Percentiles rank a stretch among this genome's conserved stretches.
phyloP scores from a whole-genome alignment of 2,113 vertebrate species.

The Crotalus helleri region DNA sequence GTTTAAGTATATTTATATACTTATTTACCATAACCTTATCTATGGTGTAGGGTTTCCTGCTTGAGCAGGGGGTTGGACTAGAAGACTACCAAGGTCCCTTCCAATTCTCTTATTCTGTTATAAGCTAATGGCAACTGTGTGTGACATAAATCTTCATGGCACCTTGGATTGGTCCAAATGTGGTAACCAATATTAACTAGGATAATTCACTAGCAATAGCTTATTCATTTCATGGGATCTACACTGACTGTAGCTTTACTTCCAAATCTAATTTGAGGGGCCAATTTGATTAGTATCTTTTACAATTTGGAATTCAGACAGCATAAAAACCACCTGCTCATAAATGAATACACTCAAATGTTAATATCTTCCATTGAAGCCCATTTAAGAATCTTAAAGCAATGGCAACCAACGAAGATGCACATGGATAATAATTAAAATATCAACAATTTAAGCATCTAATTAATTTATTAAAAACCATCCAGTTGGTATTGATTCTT shows the following conservation, averaged over 20 bases:
- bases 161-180: background rate
- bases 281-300: background rate
- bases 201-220: background rate
- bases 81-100: no score
- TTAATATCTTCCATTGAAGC: background rate
- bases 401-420: background rate
- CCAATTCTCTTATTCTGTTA: no score
- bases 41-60: no score
- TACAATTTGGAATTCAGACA: background rate
- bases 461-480: no score
- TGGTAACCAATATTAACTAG: background rate
- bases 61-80: no score
- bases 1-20: no score
- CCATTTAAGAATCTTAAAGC: background rate
- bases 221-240: background rate
- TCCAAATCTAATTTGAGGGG: background rate
- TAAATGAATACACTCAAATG: background rate
- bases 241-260: background rate
- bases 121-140: background rate
- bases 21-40: no score
- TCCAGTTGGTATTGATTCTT: no score
- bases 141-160: background rate
- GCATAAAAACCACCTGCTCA: background rate
- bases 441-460: background rate
- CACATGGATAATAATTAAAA: background rate